phyloP scores from a whole-genome alignment of 2,113 vertebrate species.

The Ictalurus furcatus region DNA sequence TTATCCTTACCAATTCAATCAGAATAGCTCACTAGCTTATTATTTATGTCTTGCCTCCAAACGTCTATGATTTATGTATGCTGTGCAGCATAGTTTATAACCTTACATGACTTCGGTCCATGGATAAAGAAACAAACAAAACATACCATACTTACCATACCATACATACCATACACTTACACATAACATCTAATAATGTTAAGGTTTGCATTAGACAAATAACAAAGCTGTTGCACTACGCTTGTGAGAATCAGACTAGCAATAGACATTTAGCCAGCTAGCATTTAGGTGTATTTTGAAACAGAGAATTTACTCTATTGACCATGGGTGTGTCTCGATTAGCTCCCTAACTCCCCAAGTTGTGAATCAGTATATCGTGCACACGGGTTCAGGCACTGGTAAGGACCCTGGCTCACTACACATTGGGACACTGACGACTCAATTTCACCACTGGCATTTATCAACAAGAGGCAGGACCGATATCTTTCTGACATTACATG shows the following conservation, averaged over 20 bases:
- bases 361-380: too few species aligned
- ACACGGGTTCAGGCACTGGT: too few species aligned
- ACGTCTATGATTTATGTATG: not conserved
- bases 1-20: not conserved
- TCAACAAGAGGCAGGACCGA: too few species aligned
- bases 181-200: too few species aligned
- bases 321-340: not conserved
- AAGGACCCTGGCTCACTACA: too few species aligned
- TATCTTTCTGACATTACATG: too few species aligned
- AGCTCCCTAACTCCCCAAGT: too few species aligned
- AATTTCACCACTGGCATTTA: too few species aligned
- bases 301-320: not conserved
- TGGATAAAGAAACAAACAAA: not conserved
- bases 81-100: not conserved
- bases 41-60: not conserved
- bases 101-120: not conserved
- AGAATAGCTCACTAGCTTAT: not conserved
- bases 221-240: not conserved
- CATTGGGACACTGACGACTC: too few species aligned
- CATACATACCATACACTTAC: too few species aligned
- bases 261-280: not conserved
- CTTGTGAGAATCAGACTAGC: not conserved
- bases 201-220: not conserved
- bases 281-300: not conserved
- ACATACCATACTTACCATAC: too few species aligned